Conservation (phyloP, 2,888 invertebrate species). For the Napeogenes sylphis region DNA sequence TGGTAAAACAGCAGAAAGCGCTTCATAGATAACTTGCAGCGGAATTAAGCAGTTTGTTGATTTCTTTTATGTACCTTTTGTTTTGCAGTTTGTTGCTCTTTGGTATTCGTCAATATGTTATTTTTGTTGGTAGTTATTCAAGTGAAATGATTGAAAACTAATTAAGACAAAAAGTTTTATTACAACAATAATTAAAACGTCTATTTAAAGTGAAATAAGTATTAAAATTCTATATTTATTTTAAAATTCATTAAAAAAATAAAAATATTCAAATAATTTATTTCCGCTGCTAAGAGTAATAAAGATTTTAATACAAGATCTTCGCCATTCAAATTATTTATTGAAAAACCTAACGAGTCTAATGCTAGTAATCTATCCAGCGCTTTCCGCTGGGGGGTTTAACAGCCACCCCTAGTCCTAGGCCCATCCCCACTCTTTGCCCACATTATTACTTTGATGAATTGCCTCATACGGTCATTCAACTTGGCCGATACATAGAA, state of each 20-base stretch:
- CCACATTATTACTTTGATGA: slow-evolving; percentile 70
- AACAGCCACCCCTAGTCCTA: slow-evolving; percentile 51
- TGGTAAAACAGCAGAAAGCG: slow-evolving; percentile 51
- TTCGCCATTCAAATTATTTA: too few relatives aligned
- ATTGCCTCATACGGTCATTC: slow-evolving; percentile 63
- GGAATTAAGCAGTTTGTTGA: slow-evolving; percentile 5
- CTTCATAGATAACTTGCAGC: slow-evolving; percentile 51
- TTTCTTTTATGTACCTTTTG: neutral
- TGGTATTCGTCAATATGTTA: too few relatives aligned
- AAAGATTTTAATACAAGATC: too few relatives aligned
- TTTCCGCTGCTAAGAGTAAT: too few relatives aligned
- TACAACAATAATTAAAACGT: too few relatives aligned
- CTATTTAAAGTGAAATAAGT: too few relatives aligned
- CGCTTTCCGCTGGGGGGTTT: slow-evolving; percentile 37
- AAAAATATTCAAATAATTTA: too few relatives aligned
- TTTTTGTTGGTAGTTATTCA: too few relatives aligned
- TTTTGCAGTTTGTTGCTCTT: neutral
- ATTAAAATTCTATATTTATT: too few relatives aligned
- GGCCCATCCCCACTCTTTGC: slow-evolving; percentile 45
- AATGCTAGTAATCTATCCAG: slow-evolving; percentile 4
- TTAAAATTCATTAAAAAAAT: too few relatives aligned
- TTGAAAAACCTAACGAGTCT: neutral
- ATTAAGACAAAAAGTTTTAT: too few relatives aligned
- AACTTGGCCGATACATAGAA: slow-evolving; percentile 45
- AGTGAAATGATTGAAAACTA: too few relatives aligned